Evolutionary conservation across 2,888 invertebrate species (phyloP).

Genomic region (Xylocampa areola): DNA sequence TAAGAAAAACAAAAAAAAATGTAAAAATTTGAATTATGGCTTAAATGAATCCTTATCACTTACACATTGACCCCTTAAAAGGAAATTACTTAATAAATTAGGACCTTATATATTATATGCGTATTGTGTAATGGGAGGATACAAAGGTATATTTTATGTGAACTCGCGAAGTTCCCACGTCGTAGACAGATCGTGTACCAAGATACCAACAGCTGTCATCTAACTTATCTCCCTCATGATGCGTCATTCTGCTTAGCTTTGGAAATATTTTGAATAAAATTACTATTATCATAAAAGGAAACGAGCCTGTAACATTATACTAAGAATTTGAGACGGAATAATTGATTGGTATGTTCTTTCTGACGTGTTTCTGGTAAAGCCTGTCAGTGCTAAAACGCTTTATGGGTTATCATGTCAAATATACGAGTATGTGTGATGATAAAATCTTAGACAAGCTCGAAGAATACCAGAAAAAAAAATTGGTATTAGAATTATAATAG

Average conservation of each 20-base stretch:
- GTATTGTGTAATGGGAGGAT: too few relatives aligned
- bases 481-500: too few relatives aligned
- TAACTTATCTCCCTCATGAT: slow-evolving; percentile 16
- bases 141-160: not conserved
- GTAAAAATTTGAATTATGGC: too few relatives aligned
- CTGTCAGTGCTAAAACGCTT: not conserved
- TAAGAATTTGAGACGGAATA: slow-evolving; percentile 12
- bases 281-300: slow-evolving; percentile 32
- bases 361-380: slow-evolving; percentile 7
- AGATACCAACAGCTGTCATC: slow-evolving; percentile 25
- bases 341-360: slow-evolving; percentile 10
- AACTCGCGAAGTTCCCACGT: slow-evolving; percentile 14
- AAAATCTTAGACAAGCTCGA: slow-evolving; percentile 10
- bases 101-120: too few relatives aligned
- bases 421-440: slow-evolving; percentile 6
- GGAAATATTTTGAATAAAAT: slow-evolving; percentile 28
- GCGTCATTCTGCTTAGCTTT: slow-evolving; percentile 5
- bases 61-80: too few relatives aligned
- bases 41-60: too few relatives aligned
- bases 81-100: too few relatives aligned
- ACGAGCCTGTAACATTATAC: slow-evolving; percentile 26
- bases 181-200: slow-evolving; percentile 17
- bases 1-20: too few relatives aligned
- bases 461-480: slow-evolving; percentile 14
- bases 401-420: slow-evolving; percentile 15